Percentiles rank a stretch among this genome's conserved stretches.
Evolutionary conservation across 2,888 invertebrate genomes (phyloP).

Genomic region (Heliconius ethilla): DNA sequence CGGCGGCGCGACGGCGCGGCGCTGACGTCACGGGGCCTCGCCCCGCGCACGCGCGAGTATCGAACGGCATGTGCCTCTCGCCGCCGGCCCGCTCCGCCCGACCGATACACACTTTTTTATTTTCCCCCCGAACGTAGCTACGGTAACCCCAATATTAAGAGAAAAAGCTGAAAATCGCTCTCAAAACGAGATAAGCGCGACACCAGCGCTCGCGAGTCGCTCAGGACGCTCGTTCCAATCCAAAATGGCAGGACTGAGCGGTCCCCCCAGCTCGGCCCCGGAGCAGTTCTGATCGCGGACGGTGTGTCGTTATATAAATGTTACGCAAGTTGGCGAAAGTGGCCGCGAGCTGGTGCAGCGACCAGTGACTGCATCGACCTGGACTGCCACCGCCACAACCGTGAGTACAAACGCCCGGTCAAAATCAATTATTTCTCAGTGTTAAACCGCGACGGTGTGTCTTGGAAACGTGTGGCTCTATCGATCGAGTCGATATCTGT

Average conservation of each 20-base stretch:
- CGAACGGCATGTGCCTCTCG: conserved; percentile 79
- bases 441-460: conserved; percentile 35
- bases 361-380: conserved; percentile 58
- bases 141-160: conserved; percentile 58
- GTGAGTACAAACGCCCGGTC: conserved; percentile 61
- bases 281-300: conserved; percentile 59
- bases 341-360: conserved; percentile 65
- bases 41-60: conserved; percentile 77
- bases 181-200: conserved; percentile 39
- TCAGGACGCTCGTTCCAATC: conserved; percentile 53
- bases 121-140: conserved; percentile 70
- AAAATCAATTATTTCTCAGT: conserved; percentile 45
- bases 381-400: conserved; percentile 54
- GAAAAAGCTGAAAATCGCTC: conserved; percentile 51
- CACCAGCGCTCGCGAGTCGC: conserved; percentile 45
- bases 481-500: conserved; percentile 68
- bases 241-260: conserved; percentile 72
- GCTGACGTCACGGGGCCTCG: conserved; percentile 69
- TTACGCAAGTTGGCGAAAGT: conserved; percentile 75
- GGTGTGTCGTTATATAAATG: conserved; percentile 77
- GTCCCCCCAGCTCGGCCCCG: conserved; percentile 60
- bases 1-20: conserved; percentile 64
- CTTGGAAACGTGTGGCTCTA: conserved; percentile 52
- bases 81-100: conserved; percentile 74
- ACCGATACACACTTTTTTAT: conserved; percentile 76